Percentiles rank a stretch among this genome's conserved stretches.
These are phyloP conservation scores for Ceratotherium simum DNA, from an alignment of 2,113 vertebrate species.

Conservation along the genomic window DNA sequence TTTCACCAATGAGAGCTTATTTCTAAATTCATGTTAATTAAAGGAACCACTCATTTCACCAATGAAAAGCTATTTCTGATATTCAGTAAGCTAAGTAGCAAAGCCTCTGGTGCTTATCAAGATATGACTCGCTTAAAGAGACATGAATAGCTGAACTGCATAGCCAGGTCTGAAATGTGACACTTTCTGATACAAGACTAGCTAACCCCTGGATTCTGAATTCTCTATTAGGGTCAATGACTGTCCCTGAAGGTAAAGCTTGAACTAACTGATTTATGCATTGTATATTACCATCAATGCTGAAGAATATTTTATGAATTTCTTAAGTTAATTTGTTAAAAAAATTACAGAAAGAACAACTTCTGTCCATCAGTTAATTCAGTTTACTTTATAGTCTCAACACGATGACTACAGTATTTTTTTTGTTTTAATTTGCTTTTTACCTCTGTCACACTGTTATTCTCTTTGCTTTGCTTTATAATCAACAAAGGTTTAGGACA, in stretches of 20 bases:
- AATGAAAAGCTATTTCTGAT: neutral
- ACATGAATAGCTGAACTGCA: neutral
- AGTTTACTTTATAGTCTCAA: neutral
- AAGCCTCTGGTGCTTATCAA: neutral
- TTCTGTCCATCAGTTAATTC: neutral
- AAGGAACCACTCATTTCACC: too few species aligned
- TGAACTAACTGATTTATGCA: neutral
- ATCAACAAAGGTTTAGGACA: neutral
- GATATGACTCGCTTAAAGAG: neutral
- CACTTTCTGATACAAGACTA: neutral
- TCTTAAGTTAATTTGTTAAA: neutral
- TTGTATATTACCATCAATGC: neutral
- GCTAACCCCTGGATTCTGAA: neutral
- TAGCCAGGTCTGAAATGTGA: neutral
- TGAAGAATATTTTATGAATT: neutral
- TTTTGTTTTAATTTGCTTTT: neutral
- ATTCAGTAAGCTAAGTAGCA: neutral
- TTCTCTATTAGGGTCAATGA: neutral
- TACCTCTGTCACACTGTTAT: too few species aligned
- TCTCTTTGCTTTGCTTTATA: neutral
- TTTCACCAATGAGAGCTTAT: too few species aligned
- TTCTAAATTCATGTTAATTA: too few species aligned
- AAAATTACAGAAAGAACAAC: neutral
- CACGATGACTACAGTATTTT: neutral
- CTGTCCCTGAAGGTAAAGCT: neutral